Evolutionary conservation across 2,113 vertebrate species (phyloP).

Genomic region (Protobothrops flavoviridis): DNA sequence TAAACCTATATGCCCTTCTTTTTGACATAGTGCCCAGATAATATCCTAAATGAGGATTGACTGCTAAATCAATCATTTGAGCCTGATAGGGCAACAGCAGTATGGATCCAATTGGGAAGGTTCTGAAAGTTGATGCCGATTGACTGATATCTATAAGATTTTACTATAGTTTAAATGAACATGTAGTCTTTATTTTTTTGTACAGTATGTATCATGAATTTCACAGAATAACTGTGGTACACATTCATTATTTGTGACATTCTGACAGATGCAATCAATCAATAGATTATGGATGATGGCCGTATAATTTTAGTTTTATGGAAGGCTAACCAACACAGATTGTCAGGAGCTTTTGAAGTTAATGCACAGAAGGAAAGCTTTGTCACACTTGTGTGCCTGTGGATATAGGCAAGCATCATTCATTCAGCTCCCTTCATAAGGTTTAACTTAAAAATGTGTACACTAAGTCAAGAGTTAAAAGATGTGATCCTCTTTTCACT

Average conservation of each 20-base stretch:
- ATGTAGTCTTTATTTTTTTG: slow-evolving; percentile 54
- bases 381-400: slow-evolving; percentile 49
- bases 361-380: slow-evolving; percentile 52
- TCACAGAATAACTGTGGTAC: slow-evolving; percentile 54
- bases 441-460: slow-evolving; percentile 70
- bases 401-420: slow-evolving; percentile 46
- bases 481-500: slow-evolving; percentile 66
- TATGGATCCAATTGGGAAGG: background rate
- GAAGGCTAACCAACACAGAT: slow-evolving; percentile 68
- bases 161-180: slow-evolving; percentile 30
- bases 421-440: slow-evolving; percentile 54
- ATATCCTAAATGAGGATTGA: background rate
- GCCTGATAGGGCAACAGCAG: background rate
- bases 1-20: background rate
- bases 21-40: too few relatives aligned
- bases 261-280: slow-evolving; percentile 67
- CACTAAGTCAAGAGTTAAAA: slow-evolving; percentile 63
- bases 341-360: slow-evolving; percentile 69
- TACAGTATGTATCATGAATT: slow-evolving; percentile 45
- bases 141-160: background rate
- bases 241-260: slow-evolving; percentile 62
- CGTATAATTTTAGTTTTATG: slow-evolving; percentile 69
- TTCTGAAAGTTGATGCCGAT: background rate
- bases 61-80: too few relatives aligned
- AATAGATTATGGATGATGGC: slow-evolving; percentile 69